Percentiles rank a stretch among this genome's conserved stretches.
Conservation (phyloP, 2,113 vertebrate genomes). For the Elephas maximus region DNA sequence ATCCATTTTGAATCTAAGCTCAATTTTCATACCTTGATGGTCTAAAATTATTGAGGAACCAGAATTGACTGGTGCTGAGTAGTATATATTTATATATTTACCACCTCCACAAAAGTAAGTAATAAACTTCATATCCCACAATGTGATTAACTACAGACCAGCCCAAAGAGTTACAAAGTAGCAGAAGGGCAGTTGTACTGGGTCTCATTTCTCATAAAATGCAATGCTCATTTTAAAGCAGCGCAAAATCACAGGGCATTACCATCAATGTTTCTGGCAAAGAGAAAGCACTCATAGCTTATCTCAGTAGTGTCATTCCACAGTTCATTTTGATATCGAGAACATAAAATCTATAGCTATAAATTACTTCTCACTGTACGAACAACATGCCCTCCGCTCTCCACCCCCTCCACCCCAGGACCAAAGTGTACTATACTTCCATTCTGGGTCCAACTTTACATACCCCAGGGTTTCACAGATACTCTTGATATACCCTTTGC, state of each 20-base stretch:
- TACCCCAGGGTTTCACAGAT: not conserved
- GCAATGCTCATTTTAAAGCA: not conserved
- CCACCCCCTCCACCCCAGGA: not conserved
- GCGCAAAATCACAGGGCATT: rapidly evolving
- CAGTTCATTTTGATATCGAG: not conserved
- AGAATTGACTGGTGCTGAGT: not conserved
- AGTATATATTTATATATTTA: not conserved
- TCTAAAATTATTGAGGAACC: not conserved
- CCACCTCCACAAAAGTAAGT: not conserved
- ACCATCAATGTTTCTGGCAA: not conserved
- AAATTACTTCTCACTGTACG: not conserved
- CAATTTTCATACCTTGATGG: not conserved
- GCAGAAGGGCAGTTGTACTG: not conserved
- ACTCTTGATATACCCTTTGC: not conserved
- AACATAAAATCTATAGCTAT: not conserved
- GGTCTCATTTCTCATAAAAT: not conserved
- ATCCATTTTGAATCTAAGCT: not conserved
- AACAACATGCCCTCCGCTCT: not conserved
- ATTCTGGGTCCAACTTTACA: not conserved
- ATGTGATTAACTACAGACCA: not conserved
- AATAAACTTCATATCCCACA: not conserved
- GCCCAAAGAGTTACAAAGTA: not conserved
- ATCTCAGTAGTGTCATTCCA: not conserved
- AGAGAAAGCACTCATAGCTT: not conserved
- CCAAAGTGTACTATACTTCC: not conserved